Percentiles rank a stretch among this genome's conserved stretches.
Conservation (phyloP, 2,113 vertebrate genomes). For the Bostrychus sinensis region DNA sequence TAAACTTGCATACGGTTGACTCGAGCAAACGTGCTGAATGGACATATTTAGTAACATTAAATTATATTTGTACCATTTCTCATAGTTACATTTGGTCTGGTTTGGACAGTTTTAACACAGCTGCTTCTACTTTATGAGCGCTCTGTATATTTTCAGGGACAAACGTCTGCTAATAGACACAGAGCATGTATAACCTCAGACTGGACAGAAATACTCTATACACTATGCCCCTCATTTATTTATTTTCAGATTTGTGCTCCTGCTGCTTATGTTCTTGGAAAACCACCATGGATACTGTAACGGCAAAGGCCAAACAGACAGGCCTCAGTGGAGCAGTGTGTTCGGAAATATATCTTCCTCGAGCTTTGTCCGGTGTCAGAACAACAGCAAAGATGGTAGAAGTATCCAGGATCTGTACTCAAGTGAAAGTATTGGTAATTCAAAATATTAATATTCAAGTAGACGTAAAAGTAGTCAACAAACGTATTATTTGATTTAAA, state of each 20-base stretch:
- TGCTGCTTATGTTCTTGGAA: slow-evolving; percentile 36
- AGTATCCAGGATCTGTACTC: no score
- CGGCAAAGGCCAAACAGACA: slow-evolving; percentile 24
- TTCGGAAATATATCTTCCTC: slow-evolving; percentile 37
- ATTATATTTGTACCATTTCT: background rate
- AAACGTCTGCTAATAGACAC: slow-evolving; percentile 17
- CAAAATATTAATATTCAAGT: no score
- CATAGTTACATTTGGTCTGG: background rate
- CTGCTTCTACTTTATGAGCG: slow-evolving; percentile 25
- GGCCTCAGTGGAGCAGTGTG: slow-evolving; percentile 23
- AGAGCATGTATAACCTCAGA: slow-evolving; percentile 11
- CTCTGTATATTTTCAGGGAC: slow-evolving; percentile 21
- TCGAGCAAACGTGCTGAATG: background rate
- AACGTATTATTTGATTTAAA: no score
- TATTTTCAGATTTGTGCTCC: slow-evolving; percentile 19
- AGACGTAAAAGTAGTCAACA: background rate
- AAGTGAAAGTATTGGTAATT: no score
- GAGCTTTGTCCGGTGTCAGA: slow-evolving; percentile 35
- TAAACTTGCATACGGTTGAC: background rate
- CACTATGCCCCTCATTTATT: slow-evolving; percentile 11
- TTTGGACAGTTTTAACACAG: slow-evolving; percentile 5
- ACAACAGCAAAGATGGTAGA: no score
- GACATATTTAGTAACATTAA: slow-evolving; percentile 3
- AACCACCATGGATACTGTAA: slow-evolving; percentile 36
- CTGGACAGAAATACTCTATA: slow-evolving; percentile 14